Conservation (phyloP, 2,888 invertebrate species). For the Tinea semifulvella region DNA sequence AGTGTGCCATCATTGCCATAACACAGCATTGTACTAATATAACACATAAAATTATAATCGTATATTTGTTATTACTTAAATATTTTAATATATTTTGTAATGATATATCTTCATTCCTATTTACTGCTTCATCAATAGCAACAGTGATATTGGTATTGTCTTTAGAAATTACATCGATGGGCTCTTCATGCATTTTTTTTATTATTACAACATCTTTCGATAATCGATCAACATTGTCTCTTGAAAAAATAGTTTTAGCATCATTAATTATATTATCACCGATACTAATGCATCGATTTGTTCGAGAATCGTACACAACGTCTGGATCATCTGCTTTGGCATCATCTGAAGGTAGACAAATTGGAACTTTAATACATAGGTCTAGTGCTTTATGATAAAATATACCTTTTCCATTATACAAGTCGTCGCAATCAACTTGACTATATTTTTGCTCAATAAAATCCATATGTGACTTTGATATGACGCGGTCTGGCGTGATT, state of each 20-base stretch:
- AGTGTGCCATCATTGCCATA: constrained; percentile 38
- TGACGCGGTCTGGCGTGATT: too few relatives aligned
- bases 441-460: too few relatives aligned
- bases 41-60: constrained; percentile 26
- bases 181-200: too few relatives aligned
- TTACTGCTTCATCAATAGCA: too few relatives aligned
- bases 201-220: too few relatives aligned
- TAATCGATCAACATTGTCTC: not conserved
- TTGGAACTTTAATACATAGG: constrained; percentile 31
- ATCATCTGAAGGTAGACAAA: constrained; percentile 26
- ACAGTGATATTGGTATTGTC: too few relatives aligned
- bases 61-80: constrained; percentile 15
- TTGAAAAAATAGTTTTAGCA: not conserved
- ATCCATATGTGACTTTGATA: too few relatives aligned
- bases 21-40: constrained; percentile 37
- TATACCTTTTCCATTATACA: constrained; percentile 41
- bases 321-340: constrained; percentile 24
- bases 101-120: too few relatives aligned
- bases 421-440: constrained; percentile 41
- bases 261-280: not conserved
- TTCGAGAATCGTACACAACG: constrained; percentile 32
- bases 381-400: constrained; percentile 29
- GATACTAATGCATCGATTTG: constrained; percentile 31
- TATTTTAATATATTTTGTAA: constrained; percentile 17
- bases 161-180: too few relatives aligned